Conservation (phyloP, 2,888 invertebrate species). For the Odontomyia ornata region DNA sequence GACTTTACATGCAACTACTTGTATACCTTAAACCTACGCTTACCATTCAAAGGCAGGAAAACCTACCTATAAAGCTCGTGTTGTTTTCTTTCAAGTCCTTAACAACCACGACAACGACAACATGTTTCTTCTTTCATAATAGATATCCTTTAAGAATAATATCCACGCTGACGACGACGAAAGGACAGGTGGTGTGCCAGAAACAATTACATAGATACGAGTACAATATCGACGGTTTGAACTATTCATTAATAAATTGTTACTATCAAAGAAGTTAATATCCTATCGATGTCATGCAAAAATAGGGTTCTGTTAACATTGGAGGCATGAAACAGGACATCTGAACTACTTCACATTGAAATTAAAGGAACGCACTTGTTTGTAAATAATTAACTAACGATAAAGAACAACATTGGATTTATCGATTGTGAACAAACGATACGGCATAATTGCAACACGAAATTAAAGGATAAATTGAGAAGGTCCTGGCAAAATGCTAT, state of each 20-base stretch:
- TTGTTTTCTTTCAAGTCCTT: conserved; percentile 8
- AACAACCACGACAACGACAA: conserved; percentile 21
- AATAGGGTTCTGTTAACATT: background rate
- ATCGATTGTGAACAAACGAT: background rate
- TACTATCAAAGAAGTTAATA: background rate
- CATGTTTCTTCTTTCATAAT: conserved; percentile 35
- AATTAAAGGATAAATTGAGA: background rate
- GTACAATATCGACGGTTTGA: background rate
- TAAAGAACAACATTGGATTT: background rate
- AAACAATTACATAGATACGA: conserved; percentile 13
- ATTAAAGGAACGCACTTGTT: background rate
- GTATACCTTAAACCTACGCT: background rate
- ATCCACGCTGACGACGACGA: background rate
- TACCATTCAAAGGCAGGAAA: background rate
- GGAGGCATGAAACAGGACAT: background rate
- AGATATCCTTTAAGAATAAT: conserved; percentile 22
- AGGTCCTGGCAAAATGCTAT: background rate
- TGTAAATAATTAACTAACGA: background rate
- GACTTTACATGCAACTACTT: background rate
- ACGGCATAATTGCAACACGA: background rate
- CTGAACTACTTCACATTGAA: background rate
- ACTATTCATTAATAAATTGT: background rate
- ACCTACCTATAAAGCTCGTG: background rate
- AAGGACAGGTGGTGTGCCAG: conserved; percentile 18
- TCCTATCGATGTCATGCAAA: conserved; percentile 2